Evolutionary conservation across 2,888 invertebrate species (phyloP).

Genomic region (Pyrochroa serraticornis): DNA sequence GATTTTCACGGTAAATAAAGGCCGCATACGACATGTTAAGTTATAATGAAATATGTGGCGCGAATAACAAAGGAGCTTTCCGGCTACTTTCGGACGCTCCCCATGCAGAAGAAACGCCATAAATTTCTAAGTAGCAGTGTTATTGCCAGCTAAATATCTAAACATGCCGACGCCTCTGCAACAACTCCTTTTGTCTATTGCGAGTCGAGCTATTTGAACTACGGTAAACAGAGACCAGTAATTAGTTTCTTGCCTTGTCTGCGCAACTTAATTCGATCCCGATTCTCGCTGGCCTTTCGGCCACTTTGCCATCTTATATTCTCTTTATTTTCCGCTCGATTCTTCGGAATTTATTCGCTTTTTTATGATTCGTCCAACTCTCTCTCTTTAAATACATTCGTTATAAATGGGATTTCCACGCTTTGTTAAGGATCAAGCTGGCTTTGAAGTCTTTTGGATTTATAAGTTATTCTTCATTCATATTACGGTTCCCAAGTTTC

Average conservation of each 20-base stretch:
- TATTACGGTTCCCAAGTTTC: constrained; percentile 5
- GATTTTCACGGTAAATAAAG: constrained; percentile 21
- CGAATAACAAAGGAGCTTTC: constrained; percentile 20
- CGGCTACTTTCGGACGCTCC: background rate
- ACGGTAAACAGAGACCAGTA: constrained; percentile 5
- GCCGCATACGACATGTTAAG: constrained; percentile 24
- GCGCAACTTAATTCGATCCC: too few species aligned
- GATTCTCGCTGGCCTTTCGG: background rate
- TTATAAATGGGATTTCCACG: constrained; percentile 36
- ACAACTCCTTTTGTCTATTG: constrained; percentile 9
- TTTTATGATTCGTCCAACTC: constrained; percentile 18
- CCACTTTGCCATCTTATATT: constrained; percentile 8
- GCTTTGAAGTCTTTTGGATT: constrained; percentile 34
- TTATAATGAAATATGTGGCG: constrained; percentile 28
- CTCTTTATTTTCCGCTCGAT: constrained; percentile 15
- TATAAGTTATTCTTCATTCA: constrained; percentile 36
- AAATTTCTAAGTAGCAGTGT: constrained; percentile 22
- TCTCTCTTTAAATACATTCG: constrained; percentile 34
- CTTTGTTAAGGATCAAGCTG: constrained; percentile 31
- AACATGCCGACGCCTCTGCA: constrained; percentile 8
- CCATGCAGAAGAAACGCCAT: constrained; percentile 15
- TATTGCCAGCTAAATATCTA: too few species aligned
- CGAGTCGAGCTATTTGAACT: background rate
- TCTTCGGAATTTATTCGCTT: constrained; percentile 13
- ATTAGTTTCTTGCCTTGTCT: too few species aligned